Percentiles rank a stretch among this genome's conserved stretches.
These are phyloP conservation scores for Axea sp. DNA, from an alignment of 2,888 invertebrate species.

Conservation along the genomic window DNA sequence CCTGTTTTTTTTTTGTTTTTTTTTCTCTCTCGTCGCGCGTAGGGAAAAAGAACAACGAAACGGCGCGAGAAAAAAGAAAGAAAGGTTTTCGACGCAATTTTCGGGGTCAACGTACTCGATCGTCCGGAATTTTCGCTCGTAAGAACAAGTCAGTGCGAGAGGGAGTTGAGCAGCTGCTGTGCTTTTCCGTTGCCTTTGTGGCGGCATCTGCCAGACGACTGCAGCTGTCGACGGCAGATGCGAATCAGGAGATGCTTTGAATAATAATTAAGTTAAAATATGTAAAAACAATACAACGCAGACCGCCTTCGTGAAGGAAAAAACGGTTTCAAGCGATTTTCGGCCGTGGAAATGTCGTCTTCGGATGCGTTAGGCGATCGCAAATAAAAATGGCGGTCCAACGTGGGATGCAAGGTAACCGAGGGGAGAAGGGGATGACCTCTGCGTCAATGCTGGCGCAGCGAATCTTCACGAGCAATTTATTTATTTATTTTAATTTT, in stretches of 20 bases:
- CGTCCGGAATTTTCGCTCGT: slow-evolving; percentile 17
- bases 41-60: neutral
- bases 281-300: no score
- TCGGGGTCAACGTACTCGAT: slow-evolving; percentile 36
- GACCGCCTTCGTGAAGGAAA: no score
- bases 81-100: slow-evolving; percentile 26
- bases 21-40: neutral
- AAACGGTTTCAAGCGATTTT: no score
- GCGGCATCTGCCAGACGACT: slow-evolving; percentile 71
- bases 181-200: slow-evolving; percentile 63
- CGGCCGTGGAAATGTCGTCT: no score
- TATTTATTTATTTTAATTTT: neutral
- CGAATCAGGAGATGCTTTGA: slow-evolving; percentile 55
- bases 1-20: neutral
- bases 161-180: slow-evolving; percentile 55
- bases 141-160: slow-evolving; percentile 10
- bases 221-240: slow-evolving; percentile 72
- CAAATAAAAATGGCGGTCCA: no score
- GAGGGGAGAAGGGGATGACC: slow-evolving; percentile 77
- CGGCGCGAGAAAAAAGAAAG: neutral
- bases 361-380: no score
- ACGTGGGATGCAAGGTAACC: slow-evolving; percentile 78
- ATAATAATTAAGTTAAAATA: slow-evolving; percentile 2
- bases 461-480: no score
- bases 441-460: slow-evolving; percentile 77